These are phyloP conservation scores for Trichonephila clavata DNA, from an alignment of 1,140 invertebrate species.

Conservation along the genomic window DNA sequence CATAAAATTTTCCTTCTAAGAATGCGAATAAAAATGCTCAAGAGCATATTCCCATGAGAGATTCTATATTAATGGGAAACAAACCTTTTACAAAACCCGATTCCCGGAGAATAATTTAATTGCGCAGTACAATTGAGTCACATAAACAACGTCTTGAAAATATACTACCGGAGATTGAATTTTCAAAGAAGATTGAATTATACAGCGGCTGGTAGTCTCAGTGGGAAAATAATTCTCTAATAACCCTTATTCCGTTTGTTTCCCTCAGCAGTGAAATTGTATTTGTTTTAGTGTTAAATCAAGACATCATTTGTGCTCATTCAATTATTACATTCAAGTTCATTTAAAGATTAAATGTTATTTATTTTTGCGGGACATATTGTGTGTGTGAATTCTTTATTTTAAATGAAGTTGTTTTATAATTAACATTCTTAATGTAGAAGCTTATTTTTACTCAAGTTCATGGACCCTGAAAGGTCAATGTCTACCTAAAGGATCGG, in stretches of 20 bases:
- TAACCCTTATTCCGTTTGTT: not conserved
- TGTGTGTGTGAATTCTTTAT: not conserved
- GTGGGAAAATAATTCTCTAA: not conserved
- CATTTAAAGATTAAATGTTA: not conserved
- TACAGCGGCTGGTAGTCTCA: not conserved
- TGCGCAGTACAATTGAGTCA: not conserved
- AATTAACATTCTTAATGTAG: not conserved
- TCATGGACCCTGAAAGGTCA: not conserved
- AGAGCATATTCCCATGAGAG: not conserved
- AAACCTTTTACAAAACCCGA: not conserved
- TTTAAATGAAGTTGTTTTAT: not conserved
- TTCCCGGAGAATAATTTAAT: not conserved
- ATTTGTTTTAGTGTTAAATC: not conserved
- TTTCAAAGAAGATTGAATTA: not conserved
- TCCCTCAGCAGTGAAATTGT: not conserved
- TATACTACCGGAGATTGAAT: not conserved
- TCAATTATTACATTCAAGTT: not conserved
- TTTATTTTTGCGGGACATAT: not conserved
- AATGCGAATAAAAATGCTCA: not conserved
- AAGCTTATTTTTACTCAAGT: not conserved
- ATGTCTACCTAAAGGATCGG: not conserved
- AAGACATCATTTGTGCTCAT: constrained; percentile 1
- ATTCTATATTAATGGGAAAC: not conserved
- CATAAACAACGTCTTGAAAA: not conserved
- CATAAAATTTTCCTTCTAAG: not conserved